Conservation (phyloP, 2,113 vertebrate species). For the Forbesichthys papilliferus region DNA sequence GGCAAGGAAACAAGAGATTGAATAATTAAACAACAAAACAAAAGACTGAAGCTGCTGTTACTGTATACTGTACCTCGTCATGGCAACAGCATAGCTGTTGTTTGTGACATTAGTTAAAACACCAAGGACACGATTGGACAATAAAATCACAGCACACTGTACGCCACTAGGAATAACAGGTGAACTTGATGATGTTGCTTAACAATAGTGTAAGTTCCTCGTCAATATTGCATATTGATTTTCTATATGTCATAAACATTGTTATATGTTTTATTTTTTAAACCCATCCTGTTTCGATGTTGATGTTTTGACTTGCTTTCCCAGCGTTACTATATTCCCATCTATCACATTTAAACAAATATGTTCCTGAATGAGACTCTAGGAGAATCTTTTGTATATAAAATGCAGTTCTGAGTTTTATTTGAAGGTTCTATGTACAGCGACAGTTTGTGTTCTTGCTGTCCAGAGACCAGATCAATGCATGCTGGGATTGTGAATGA, state of each 20-base stretch:
- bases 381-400: conserved; percentile 65
- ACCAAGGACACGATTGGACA: conserved; percentile 29
- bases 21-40: conserved; percentile 10
- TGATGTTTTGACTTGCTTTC: conserved; percentile 53
- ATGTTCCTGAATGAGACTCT: conserved; percentile 41
- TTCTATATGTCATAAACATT: conserved; percentile 36
- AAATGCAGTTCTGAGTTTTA: conserved; percentile 46
- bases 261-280: conserved; percentile 26
- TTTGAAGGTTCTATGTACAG: conserved; percentile 59
- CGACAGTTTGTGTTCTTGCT: conserved; percentile 59
- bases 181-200: conserved; percentile 61
- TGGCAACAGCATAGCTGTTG: conserved; percentile 53
- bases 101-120: conserved; percentile 55
- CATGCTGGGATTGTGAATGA: conserved; percentile 58
- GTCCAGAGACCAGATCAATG: conserved; percentile 60
- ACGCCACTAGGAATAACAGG: conserved; percentile 15
- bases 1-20: conserved; percentile 10
- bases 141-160: conserved; percentile 41
- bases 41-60: conserved; percentile 35
- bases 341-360: conserved; percentile 24
- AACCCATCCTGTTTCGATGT: conserved; percentile 45
- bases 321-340: conserved; percentile 15
- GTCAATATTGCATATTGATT: conserved; percentile 47
- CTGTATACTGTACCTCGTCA: conserved; percentile 43
- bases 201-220: conserved; percentile 55